Evolutionary conservation across 2,113 vertebrate genomes (phyloP).

Genomic region (Platycercus adscitus): DNA sequence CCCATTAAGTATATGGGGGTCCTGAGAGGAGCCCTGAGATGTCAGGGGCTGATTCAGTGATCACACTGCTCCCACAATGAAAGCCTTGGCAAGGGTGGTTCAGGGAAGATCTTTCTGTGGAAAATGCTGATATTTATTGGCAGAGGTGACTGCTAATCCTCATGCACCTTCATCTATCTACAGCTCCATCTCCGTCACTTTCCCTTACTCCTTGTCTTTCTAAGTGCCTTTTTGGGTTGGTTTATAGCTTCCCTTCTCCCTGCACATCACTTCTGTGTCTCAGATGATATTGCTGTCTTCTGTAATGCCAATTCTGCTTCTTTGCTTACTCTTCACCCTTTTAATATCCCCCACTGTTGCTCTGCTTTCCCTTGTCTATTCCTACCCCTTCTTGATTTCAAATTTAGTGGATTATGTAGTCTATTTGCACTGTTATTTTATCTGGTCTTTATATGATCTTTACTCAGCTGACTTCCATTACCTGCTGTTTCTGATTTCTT

Average conservation of each 20-base stretch:
- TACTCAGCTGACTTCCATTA: neutral
- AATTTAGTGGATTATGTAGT: neutral
- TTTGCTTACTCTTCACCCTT: neutral
- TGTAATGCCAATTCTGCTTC: neutral
- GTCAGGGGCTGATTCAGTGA: fast-evolving
- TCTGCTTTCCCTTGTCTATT: neutral
- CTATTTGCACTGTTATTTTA: neutral
- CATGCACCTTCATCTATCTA: neutral
- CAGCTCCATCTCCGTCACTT: neutral
- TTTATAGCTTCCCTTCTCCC: neutral
- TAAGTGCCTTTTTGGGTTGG: neutral
- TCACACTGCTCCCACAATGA: fast-evolving
- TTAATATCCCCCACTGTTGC: neutral
- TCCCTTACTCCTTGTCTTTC: neutral
- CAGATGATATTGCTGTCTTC: neutral
- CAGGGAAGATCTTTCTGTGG: neutral
- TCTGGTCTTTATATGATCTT: neutral
- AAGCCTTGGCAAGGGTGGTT: neutral
- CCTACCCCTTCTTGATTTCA: neutral
- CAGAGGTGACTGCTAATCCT: neutral
- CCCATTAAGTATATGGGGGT: neutral
- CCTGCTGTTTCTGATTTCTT: neutral
- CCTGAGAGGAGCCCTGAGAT: neutral
- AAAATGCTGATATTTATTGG: neutral
- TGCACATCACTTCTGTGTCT: neutral